Conservation (phyloP, 1,140 invertebrate species). For the Mercenaria mercenaria region DNA sequence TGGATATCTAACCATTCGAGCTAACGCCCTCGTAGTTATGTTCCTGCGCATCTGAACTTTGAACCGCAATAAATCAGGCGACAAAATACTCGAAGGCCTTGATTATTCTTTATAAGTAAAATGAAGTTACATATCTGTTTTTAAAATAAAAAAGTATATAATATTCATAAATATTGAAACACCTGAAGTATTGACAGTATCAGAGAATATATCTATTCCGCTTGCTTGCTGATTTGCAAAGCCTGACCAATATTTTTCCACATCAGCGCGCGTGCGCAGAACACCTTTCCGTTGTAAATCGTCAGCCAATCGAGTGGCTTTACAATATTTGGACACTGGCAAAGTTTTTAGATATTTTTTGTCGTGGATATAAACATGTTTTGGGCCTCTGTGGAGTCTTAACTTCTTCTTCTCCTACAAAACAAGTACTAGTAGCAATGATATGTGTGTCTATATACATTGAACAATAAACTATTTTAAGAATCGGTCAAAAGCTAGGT, state of each 20-base stretch:
- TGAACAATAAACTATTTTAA: no score
- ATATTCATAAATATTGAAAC: no score
- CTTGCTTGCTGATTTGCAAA: neutral
- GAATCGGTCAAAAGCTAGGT: no score
- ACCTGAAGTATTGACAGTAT: constrained; percentile 40
- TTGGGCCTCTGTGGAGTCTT: constrained; percentile 40
- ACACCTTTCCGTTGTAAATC: constrained; percentile 57
- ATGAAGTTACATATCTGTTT: no score
- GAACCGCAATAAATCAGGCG: no score
- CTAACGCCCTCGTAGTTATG: no score
- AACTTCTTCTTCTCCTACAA: constrained; percentile 50
- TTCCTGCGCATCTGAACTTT: no score
- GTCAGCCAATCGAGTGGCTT: constrained; percentile 58
- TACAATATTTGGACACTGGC: constrained; percentile 59
- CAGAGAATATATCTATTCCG: constrained; percentile 47
- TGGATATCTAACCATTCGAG: no score
- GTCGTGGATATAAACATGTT: constrained; percentile 48
- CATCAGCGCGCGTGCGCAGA: constrained; percentile 45
- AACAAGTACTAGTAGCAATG: no score
- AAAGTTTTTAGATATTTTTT: constrained; percentile 30
- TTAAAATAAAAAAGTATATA: no score
- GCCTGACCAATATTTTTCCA: constrained; percentile 52
- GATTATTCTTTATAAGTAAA: no score
- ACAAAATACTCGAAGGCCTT: no score
- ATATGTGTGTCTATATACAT: neutral